A percentile compares a stretch with the other conserved stretches of the same genome.
Evolutionary conservation across 2,888 invertebrate genomes (phyloP).

Genomic region (Julus scanicus): DNA sequence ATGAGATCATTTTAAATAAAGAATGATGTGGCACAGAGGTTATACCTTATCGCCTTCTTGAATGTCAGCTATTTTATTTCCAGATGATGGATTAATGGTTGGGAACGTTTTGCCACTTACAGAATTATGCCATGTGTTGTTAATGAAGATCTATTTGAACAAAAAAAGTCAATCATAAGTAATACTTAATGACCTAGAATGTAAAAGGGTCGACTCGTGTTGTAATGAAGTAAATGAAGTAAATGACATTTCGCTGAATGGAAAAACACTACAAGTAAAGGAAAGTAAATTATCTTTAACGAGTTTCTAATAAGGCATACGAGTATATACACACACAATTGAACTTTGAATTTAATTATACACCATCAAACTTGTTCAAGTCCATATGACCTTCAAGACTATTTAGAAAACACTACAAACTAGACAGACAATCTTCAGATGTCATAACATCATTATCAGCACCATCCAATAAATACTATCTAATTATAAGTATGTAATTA

Average conservation of each 20-base stretch:
- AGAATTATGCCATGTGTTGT: constrained; percentile 76
- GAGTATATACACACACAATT: too few relatives aligned
- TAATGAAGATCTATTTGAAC: constrained; percentile 69
- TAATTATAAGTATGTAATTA: too few relatives aligned
- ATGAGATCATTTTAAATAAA: constrained; percentile 10
- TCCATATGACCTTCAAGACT: too few relatives aligned
- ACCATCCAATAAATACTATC: too few relatives aligned
- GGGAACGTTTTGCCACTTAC: constrained; percentile 86
- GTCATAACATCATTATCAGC: too few relatives aligned
- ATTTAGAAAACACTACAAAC: too few relatives aligned
- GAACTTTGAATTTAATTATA: too few relatives aligned
- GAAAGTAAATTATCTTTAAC: too few relatives aligned
- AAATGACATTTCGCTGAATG: not conserved
- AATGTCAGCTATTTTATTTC: constrained; percentile 78
- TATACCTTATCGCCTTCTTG: constrained; percentile 83
- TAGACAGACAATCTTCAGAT: too few relatives aligned
- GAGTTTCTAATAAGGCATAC: too few relatives aligned
- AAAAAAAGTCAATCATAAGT: constrained; percentile 19
- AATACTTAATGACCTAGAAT: not conserved
- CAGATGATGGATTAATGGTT: constrained; percentile 85
- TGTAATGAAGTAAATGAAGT: not conserved
- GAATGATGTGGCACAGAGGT: not conserved
- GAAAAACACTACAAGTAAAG: not conserved
- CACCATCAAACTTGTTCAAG: too few relatives aligned
- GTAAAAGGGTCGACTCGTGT: not conserved